Conservation (phyloP, 2,113 vertebrate species). For the Clarias batrachus region DNA sequence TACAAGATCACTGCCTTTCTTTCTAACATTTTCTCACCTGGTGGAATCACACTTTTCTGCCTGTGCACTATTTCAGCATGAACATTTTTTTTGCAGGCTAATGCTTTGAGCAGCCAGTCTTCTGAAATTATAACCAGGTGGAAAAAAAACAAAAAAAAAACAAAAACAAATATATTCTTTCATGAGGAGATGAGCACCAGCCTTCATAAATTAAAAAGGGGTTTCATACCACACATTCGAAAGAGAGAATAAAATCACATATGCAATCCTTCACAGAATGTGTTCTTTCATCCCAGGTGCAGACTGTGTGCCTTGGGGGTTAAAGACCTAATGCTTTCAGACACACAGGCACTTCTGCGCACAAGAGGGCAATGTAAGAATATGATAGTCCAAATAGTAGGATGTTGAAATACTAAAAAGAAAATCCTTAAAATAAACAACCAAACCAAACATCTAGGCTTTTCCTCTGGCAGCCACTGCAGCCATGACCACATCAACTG, state of each 20-base stretch:
- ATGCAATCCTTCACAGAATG: conserved; percentile 13
- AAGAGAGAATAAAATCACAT: conserved; percentile 10
- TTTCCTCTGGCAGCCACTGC: conserved; percentile 39
- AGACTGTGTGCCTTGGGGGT: background rate
- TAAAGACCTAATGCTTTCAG: conserved; percentile 1
- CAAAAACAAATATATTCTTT: conserved; percentile 23
- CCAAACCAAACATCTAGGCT: conserved; percentile 40
- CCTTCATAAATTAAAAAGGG: conserved; percentile 13
- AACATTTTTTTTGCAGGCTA: conserved; percentile 20
- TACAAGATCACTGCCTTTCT: conserved; percentile 39
- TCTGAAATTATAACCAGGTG: conserved; percentile 25
- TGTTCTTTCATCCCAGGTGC: conserved; percentile 5
- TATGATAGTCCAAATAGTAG: background rate
- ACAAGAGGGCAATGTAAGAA: conserved; percentile 4
- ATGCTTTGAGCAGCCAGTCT: conserved; percentile 28
- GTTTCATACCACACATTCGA: background rate
- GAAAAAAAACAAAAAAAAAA: background rate
- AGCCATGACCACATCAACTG: conserved; percentile 44
- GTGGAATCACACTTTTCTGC: conserved; percentile 32
- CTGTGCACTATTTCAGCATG: conserved; percentile 32
- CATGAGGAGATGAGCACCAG: conserved; percentile 23
- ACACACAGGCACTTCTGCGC: conserved; percentile 43
- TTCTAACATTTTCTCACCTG: conserved; percentile 2
- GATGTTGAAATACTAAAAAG: conserved; percentile 16
- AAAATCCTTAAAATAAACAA: conserved; percentile 44